These are phyloP conservation scores for Tichodroma muraria DNA, from an alignment of 2,113 vertebrate species.

Conservation along the genomic window DNA sequence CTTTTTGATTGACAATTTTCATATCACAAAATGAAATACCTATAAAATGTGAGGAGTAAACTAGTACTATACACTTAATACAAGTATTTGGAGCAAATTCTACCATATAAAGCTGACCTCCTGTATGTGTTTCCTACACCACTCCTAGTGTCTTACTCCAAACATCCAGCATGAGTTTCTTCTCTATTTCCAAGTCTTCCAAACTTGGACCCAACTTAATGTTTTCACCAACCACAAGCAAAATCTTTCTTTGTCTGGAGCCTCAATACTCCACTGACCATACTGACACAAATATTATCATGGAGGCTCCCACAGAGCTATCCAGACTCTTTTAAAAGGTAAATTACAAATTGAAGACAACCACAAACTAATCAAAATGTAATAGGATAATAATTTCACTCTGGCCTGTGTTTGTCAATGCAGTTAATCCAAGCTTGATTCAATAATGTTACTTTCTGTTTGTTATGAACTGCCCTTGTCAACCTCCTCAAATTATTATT, in stretches of 20 bases:
- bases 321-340: constrained; percentile 9
- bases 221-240: neutral
- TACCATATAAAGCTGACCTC: neutral
- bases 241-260: neutral
- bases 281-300: neutral
- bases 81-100: neutral
- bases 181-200: neutral
- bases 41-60: neutral
- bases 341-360: constrained; percentile 17
- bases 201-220: neutral
- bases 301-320: neutral
- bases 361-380: constrained; percentile 25
- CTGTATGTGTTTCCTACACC: neutral
- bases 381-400: constrained; percentile 35
- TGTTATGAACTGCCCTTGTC: neutral
- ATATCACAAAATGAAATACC: neutral
- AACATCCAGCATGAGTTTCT: neutral
- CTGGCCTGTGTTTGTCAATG: constrained; percentile 5
- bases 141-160: neutral
- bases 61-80: neutral
- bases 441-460: neutral
- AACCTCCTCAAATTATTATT: neutral
- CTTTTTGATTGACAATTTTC: neutral
- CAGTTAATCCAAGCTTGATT: constrained; percentile 16
- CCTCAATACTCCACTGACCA: neutral